These are phyloP conservation scores for Biston stratarius DNA, from an alignment of 2,888 invertebrate genomes.

Conservation along the genomic window DNA sequence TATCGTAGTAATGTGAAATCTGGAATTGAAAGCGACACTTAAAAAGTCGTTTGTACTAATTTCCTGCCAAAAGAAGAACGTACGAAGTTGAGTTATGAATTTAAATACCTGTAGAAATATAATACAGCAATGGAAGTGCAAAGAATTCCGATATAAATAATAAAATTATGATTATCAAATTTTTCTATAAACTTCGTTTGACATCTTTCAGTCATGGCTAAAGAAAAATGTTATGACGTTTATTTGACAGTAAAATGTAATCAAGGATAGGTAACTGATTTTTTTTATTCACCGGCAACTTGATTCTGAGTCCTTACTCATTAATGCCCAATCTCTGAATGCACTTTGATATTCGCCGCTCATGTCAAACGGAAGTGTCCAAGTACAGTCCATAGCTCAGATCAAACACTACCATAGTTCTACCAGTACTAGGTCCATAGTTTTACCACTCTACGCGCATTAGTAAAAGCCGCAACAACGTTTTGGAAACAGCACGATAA, in stretches of 20 bases:
- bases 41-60: slow-evolving; percentile 53
- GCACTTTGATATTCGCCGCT: too few relatives aligned
- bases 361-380: too few relatives aligned
- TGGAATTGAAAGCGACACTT: slow-evolving; percentile 62
- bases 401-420: too few relatives aligned
- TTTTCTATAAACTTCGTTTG: slow-evolving; percentile 79
- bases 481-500: too few relatives aligned
- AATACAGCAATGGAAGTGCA: slow-evolving; percentile 71
- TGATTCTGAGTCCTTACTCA: too few relatives aligned
- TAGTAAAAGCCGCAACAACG: too few relatives aligned
- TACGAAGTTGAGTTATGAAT: slow-evolving; percentile 37
- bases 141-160: slow-evolving; percentile 75
- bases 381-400: too few relatives aligned
- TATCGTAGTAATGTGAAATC: slow-evolving; percentile 80
- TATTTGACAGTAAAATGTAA: slow-evolving; percentile 38
- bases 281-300: too few relatives aligned
- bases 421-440: too few relatives aligned
- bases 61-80: slow-evolving; percentile 35
- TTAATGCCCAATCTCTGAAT: too few relatives aligned
- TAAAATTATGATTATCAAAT: slow-evolving; percentile 80
- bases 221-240: slow-evolving; percentile 68
- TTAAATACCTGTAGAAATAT: slow-evolving; percentile 76
- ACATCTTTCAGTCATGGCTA: slow-evolving; percentile 85
- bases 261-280: too few relatives aligned
- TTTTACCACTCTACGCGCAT: too few relatives aligned